Conservation (phyloP, 2,797 vertebrate genomes). For the Leptoclinus maculatus region DNA sequence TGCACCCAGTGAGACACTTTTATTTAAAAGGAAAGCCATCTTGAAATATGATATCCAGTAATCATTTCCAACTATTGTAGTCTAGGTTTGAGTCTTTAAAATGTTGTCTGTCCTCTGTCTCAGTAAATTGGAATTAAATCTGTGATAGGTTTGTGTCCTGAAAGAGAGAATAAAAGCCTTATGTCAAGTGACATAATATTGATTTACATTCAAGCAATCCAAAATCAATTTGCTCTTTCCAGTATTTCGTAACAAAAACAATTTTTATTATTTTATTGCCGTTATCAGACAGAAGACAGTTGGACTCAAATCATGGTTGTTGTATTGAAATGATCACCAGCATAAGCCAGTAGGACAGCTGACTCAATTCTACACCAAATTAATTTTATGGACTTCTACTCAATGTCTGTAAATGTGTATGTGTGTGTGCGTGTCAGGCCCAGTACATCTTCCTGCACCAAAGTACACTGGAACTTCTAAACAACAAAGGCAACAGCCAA, state of each 20-base stretch:
- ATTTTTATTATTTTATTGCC: neutral
- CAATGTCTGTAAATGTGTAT: neutral
- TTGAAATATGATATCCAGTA: neutral
- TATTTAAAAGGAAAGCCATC: slow-evolving; percentile 3
- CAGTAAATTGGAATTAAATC: neutral
- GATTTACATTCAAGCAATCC: neutral
- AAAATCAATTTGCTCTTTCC: neutral
- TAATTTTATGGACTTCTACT: neutral
- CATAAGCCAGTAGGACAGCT: neutral
- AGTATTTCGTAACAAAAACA: neutral
- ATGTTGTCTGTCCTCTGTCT: neutral
- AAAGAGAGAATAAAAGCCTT: neutral
- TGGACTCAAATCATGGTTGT: neutral
- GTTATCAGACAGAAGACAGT: neutral
- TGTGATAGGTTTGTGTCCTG: slow-evolving; percentile 2
- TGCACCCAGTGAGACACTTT: neutral
- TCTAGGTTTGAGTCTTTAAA: neutral
- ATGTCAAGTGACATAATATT: neutral
- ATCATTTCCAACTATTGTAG: neutral
- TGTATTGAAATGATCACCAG: neutral
- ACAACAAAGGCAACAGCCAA: slow-evolving; percentile 92
- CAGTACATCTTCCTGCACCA: slow-evolving; percentile 99
- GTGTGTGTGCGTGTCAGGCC: slow-evolving; percentile 81
- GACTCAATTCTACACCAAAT: neutral
- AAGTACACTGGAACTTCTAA: slow-evolving; percentile 93